These are phyloP conservation scores for Caranx ignobilis DNA, from an alignment of 2,113 vertebrate species.

Conservation along the genomic window DNA sequence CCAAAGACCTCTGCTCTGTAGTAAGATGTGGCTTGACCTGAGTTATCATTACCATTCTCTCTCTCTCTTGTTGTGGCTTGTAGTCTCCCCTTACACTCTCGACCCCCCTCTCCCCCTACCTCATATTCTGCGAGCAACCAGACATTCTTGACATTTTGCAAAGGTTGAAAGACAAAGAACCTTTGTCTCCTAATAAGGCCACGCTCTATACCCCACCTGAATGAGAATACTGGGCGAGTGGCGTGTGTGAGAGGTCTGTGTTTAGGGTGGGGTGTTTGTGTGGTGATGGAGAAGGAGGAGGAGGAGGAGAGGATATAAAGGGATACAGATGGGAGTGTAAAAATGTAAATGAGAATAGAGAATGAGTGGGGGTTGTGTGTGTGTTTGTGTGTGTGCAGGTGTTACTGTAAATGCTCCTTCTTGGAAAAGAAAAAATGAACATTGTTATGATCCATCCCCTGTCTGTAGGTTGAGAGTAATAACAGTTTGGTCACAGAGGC, in stretches of 20 bases:
- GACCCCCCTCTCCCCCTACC: not conserved
- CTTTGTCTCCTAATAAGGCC: slow-evolving; percentile 86
- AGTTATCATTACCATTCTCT: slow-evolving; percentile 49
- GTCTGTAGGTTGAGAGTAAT: slow-evolving; percentile 16
- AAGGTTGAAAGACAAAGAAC: slow-evolving; percentile 88
- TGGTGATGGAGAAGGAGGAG: not conserved
- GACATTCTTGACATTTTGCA: slow-evolving; percentile 88
- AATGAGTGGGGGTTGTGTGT: slow-evolving; percentile 9
- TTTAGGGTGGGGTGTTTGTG: slow-evolving; percentile 6
- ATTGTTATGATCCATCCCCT: slow-evolving; percentile 15
- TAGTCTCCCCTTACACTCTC: slow-evolving; percentile 41
- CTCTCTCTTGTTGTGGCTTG: slow-evolving; percentile 43
- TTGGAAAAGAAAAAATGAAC: slow-evolving; percentile 13
- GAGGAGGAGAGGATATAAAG: not conserved
- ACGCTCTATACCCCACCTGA: slow-evolving; percentile 76
- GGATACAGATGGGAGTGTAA: slow-evolving; percentile 9
- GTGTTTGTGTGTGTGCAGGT: slow-evolving; percentile 1
- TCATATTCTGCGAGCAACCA: slow-evolving; percentile 62
- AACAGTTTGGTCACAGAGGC: slow-evolving; percentile 23
- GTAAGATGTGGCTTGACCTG: slow-evolving; percentile 64
- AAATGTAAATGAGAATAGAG: slow-evolving; percentile 53
- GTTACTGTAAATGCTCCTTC: not conserved
- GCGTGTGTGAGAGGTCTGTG: slow-evolving; percentile 2
- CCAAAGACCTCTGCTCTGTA: slow-evolving; percentile 42
- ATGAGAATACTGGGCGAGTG: slow-evolving; percentile 73